Base-by-base conservation (phyloP, 53 echinoderm and acorn worm species). In the Apostichopus leukothele region DNA sequence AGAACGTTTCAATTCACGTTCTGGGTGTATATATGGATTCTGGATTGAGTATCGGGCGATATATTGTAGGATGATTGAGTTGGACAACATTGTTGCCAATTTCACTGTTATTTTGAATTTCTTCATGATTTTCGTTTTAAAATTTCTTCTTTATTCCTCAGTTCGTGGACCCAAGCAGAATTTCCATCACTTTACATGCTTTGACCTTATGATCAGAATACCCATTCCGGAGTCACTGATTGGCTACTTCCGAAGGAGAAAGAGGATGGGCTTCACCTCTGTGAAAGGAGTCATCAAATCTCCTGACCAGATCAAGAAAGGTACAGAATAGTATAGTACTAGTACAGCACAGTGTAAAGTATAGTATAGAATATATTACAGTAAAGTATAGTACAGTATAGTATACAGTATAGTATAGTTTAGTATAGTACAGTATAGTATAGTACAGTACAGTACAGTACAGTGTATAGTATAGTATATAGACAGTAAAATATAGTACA, bases 231-330 rank as follows among this genome's bases (percentile, higher is more conserved):
- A 95, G 60, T 83, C 91, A 57, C 94, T 95, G 94, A 86, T 97
- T 76, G 84, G 86, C n/a, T 94, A 94, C 84, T 97, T 97, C 91
- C 89, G 94, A 22, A 86, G 83, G 19, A 93, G 91, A 84, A 97
- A 90, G 76, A 86, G 92, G 59, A 86, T 93, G 21, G 97, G 97
- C 25, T 88, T 88, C 50, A 83, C 84, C 13, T 97, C 98, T 4
- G 88, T 97, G 55, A 94, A 95, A 86, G 96, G 95, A 11, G 89
- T 90, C 60, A 88, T 60, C 59, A 94, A 94, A 91, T 95, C 88
- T 67, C 85, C 98, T 74, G 98, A 95, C 18, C 86, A 93, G 52
- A 97, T 97, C 78, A 97, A 97, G 90, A 86, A 91, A 91, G 95
- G 95, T 96, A 77, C 14, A 4, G 7, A 1, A 11, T 7, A 7